Conservation (phyloP, 2,113 vertebrate genomes). For the Turnix velox region DNA sequence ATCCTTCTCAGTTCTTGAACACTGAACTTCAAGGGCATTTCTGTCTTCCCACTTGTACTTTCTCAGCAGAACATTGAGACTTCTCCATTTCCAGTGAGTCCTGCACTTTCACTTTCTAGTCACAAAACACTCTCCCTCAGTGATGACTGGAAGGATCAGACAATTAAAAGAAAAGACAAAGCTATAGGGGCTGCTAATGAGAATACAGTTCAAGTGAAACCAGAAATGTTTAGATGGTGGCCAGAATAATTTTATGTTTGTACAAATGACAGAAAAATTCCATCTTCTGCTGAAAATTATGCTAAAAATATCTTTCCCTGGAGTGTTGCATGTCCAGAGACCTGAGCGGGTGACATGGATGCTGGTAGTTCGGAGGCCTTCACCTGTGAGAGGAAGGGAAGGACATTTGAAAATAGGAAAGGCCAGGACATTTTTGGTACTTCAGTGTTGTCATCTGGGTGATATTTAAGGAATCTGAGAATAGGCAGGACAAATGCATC, state of each 20-base stretch:
- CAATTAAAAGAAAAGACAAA: neutral
- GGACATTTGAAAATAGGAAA: neutral
- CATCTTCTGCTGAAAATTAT: slow-evolving; percentile 13
- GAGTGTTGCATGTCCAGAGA: neutral
- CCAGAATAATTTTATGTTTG: neutral
- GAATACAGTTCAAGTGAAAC: neutral
- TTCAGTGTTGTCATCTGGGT: neutral
- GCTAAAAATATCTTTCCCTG: slow-evolving; percentile 21
- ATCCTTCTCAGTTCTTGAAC: neutral
- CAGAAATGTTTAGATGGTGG: neutral
- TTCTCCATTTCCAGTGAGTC: neutral
- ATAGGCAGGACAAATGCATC: neutral
- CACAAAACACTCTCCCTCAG: neutral
- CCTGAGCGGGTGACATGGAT: neutral
- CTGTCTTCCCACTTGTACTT: neutral
- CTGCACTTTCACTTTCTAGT: neutral
- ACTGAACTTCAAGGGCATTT: neutral
- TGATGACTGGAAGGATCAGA: neutral
- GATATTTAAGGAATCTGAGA: neutral
- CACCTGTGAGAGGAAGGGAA: neutral
- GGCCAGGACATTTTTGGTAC: neutral
- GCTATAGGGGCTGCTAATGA: neutral
- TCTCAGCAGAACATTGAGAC: neutral
- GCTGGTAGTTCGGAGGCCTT: neutral
- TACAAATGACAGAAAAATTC: slow-evolving; percentile 16